A percentile compares a stretch with the other conserved stretches of the same genome.
phyloP scores from a whole-genome alignment of 2,113 vertebrate species.

The Sisor rabdophorus region DNA sequence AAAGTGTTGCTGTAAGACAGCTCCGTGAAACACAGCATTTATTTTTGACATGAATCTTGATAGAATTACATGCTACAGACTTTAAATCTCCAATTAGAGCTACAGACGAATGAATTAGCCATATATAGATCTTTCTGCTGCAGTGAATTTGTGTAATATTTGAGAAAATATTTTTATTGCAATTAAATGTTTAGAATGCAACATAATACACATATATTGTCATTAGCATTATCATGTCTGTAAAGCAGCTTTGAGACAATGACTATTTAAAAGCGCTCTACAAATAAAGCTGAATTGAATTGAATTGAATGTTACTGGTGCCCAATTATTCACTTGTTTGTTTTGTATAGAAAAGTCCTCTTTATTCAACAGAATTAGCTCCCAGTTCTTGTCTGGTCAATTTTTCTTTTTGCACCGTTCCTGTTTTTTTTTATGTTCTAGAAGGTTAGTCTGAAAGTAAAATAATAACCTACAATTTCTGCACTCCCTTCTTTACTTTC shows the following conservation, averaged over 20 bases:
- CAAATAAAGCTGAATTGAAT: too few species aligned
- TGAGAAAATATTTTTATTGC: background rate
- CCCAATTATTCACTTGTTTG: background rate
- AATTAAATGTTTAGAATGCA: background rate
- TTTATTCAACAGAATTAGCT: slow-evolving; percentile 6
- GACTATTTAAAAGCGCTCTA: too few species aligned
- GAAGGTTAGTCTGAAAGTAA: slow-evolving; percentile 18
- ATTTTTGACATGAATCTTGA: slow-evolving; percentile 12
- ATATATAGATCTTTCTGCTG: background rate
- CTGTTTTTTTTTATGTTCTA: slow-evolving; percentile 25
- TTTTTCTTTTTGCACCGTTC: background rate
- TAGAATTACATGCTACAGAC: background rate
- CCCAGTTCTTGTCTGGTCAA: background rate
- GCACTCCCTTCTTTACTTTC: background rate
- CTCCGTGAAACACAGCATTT: slow-evolving; percentile 11
- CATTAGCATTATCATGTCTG: too few species aligned
- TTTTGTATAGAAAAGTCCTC: background rate
- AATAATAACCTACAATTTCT: slow-evolving; percentile 14
- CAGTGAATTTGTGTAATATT: background rate
- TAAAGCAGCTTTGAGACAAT: too few species aligned
- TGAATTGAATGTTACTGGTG: background rate
- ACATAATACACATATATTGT: background rate
- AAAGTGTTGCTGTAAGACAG: slow-evolving; percentile 11
- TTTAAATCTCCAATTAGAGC: background rate
- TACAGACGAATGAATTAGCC: slow-evolving; percentile 13